phyloP scores from a whole-genome alignment of 2,888 invertebrate genomes.

The Lochmaea crataegi region DNA sequence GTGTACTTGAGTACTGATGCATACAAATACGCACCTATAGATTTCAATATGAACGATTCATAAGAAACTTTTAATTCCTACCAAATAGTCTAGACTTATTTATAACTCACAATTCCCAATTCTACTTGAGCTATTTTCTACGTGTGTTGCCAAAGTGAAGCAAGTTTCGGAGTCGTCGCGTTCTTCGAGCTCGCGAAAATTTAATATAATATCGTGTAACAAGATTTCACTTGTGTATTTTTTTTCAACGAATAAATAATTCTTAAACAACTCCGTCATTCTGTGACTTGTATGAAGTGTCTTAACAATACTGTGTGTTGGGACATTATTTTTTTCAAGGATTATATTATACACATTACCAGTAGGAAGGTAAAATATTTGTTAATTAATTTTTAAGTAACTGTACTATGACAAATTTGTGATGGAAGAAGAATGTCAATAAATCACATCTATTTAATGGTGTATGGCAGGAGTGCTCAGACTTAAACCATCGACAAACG shows the following conservation, averaged over 20 bases:
- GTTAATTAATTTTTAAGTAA: too few relatives aligned
- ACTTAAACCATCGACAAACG: too few relatives aligned
- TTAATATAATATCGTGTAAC: not conserved
- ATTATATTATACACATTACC: too few relatives aligned
- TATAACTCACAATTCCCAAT: slow-evolving; percentile 47
- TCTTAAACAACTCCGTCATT: not conserved
- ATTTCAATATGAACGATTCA: slow-evolving; percentile 40
- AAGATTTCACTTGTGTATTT: not conserved
- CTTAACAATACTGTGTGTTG: not conserved
- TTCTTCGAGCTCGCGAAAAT: slow-evolving; percentile 17
- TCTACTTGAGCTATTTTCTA: slow-evolving; percentile 46
- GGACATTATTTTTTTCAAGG: too few relatives aligned
- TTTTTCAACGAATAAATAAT: not conserved
- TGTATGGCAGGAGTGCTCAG: too few relatives aligned
- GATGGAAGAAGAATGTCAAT: too few relatives aligned
- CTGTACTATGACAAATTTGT: too few relatives aligned
- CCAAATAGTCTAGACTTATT: slow-evolving; percentile 44
- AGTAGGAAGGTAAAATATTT: too few relatives aligned
- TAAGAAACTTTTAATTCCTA: slow-evolving; percentile 43
- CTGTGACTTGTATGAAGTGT: not conserved
- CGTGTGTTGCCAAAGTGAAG: slow-evolving; percentile 30
- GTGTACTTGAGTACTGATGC: not conserved
- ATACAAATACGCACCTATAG: slow-evolving; percentile 30
- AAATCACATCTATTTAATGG: too few relatives aligned
- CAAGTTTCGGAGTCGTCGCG: slow-evolving; percentile 8